Evolutionary conservation across 2,797 vertebrate species (phyloP).

Genomic region (Coracias cyanogaster): DNA sequence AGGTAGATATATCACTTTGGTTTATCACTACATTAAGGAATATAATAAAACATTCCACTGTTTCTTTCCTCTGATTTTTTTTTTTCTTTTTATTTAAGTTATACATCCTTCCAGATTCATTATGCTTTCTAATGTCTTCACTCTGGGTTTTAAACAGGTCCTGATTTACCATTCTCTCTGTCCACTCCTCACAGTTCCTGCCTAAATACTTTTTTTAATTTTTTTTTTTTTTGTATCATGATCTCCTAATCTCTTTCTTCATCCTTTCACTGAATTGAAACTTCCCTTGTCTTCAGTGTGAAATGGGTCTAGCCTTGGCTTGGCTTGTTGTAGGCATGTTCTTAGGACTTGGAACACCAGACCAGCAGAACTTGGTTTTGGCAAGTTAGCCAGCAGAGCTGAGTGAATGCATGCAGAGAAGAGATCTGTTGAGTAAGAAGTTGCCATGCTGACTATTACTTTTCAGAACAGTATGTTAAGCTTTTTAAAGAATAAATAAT

Average conservation of each 20-base stretch:
- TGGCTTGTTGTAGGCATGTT: too few relatives aligned
- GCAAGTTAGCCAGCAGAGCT: not conserved
- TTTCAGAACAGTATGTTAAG: not conserved
- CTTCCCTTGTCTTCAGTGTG: not conserved
- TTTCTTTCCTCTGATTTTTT: too few relatives aligned
- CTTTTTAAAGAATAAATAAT: not conserved
- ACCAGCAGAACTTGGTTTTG: not conserved
- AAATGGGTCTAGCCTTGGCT: not conserved
- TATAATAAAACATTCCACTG: not conserved
- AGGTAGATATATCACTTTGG: not conserved
- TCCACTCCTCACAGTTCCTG: rapidly evolving
- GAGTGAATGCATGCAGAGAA: not conserved
- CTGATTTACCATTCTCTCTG: not conserved
- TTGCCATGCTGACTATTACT: not conserved
- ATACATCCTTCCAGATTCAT: not conserved
- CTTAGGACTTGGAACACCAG: not conserved
- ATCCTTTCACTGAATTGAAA: not conserved
- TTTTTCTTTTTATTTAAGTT: not conserved
- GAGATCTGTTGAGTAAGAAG: not conserved
- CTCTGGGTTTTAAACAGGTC: not conserved
- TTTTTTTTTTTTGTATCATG: not conserved
- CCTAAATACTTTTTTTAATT: not conserved
- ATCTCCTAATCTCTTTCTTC: not conserved
- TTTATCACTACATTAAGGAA: not conserved
- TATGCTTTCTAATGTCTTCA: not conserved